These are phyloP conservation scores for Helicolenus hilgendorfi DNA, from an alignment of 2,797 vertebrate genomes.

Conservation along the genomic window DNA sequence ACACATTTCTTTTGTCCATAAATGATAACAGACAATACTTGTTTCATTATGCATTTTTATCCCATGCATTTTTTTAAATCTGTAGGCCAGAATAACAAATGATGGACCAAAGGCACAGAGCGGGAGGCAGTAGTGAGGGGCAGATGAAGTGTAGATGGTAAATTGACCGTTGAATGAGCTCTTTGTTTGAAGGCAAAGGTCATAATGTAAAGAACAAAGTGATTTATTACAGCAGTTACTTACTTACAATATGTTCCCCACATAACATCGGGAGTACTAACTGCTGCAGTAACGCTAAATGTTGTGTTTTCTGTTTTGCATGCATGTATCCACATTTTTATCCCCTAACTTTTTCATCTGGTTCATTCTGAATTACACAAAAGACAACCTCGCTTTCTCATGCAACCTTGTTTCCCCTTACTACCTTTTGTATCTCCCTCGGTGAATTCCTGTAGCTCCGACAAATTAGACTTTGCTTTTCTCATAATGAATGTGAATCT, in stretches of 20 bases:
- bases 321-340: background rate
- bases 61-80: constrained; percentile 32
- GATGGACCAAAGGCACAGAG: background rate
- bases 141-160: background rate
- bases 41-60: constrained; percentile 17
- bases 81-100: background rate
- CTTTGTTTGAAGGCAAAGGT: background rate
- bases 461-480: background rate
- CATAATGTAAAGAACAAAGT: background rate
- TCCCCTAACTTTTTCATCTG: background rate
- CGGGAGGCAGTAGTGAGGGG: background rate
- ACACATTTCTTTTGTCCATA: background rate
- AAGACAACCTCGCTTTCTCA: background rate
- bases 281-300: background rate
- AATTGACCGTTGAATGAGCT: background rate
- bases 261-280: background rate
- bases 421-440: background rate
- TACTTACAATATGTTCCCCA: background rate
- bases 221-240: background rate
- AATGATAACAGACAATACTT: background rate
- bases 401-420: background rate
- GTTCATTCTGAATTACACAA: background rate
- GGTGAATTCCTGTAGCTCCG: background rate
- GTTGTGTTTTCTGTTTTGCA: no score
- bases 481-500: constrained; percentile 9